Conservation (phyloP, 2,797 vertebrate genomes). For the Cirrhinus molitorella region DNA sequence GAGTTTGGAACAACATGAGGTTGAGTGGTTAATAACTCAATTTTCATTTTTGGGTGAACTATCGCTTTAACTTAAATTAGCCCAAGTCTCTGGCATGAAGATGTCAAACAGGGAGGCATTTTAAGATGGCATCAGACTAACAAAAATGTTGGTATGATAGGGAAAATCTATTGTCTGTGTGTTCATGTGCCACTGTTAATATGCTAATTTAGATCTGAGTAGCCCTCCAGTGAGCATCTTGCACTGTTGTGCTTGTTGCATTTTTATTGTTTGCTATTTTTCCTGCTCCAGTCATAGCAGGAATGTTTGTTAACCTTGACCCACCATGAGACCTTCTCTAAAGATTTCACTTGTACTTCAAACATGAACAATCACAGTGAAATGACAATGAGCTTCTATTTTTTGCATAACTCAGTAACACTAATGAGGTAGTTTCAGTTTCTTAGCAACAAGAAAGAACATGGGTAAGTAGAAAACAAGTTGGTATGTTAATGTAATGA, state of each 20-base stretch:
- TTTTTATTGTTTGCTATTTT: background rate
- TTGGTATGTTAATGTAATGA: background rate
- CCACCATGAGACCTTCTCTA: background rate
- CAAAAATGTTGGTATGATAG: background rate
- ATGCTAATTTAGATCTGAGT: background rate
- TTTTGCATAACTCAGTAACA: background rate
- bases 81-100: background rate
- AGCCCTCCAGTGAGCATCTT: background rate
- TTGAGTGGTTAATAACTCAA: too few relatives aligned
- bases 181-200: background rate
- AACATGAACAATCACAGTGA: slow-evolving; percentile 10
- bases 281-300: background rate
- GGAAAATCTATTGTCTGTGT: background rate
- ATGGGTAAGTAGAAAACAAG: background rate
- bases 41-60: too few relatives aligned
- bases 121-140: background rate
- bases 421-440: slow-evolving; percentile 2
- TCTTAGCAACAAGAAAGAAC: slow-evolving; percentile 19
- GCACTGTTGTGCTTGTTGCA: too few relatives aligned
- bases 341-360: slow-evolving; percentile 23
- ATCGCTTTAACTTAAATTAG: background rate
- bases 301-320: background rate
- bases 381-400: background rate
- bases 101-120: background rate
- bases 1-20: too few relatives aligned